Evolutionary conservation across 2,797 vertebrate genomes (phyloP), one percentile per base, ranked within the genome.

Genomic region (Smutsia temminckii): DNA sequence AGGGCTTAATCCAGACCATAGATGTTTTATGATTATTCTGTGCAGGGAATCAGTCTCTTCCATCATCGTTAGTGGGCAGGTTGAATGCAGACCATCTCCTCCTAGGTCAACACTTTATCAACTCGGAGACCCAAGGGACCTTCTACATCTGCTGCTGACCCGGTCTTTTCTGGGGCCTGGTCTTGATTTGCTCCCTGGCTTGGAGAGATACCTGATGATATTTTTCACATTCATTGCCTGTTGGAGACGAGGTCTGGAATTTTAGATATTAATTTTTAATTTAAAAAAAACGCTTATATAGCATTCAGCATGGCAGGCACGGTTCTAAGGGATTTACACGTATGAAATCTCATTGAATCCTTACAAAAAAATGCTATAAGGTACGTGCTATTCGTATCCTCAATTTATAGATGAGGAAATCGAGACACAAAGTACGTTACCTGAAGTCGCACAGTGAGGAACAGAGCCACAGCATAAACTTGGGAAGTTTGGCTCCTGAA

Each of bases 21-120:
- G 93, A 75, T 37, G 12, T 69, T 93, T 96, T 92, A 69, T 46
- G 34, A 84, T 89, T 94, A 75, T 85, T 91, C 97, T 92, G 85
- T 3, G 32, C 75, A 57, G 59, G 53, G 94, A 85, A 57, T 69
- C 32, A 49, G 14, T 59, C 40, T 96, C 86, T 59, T 87, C 89
- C 46, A 83, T 87, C 94, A 72, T 42, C 5, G 5, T 91, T 88
- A 78, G 71, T 13, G 29, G 59, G 59, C 85, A 57, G 63, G 77
- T 34, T 34, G 89, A 83, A n/a, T 20, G 32, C 75, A 88, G 78
- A 88, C 79, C 16, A 25, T 61, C 83, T 78, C 55, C 68, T 40
- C 27, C 32, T n/a, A 20, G 40, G 40, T 27, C 61, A 80, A 66
- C 87, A 53, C 80, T 86, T 85, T 64, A 85, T 85, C 77, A 55